Percentiles rank a stretch among this genome's conserved stretches.
Evolutionary conservation across 2,113 vertebrate species (phyloP).

Genomic region (Periophthalmodon schlosseri): DNA sequence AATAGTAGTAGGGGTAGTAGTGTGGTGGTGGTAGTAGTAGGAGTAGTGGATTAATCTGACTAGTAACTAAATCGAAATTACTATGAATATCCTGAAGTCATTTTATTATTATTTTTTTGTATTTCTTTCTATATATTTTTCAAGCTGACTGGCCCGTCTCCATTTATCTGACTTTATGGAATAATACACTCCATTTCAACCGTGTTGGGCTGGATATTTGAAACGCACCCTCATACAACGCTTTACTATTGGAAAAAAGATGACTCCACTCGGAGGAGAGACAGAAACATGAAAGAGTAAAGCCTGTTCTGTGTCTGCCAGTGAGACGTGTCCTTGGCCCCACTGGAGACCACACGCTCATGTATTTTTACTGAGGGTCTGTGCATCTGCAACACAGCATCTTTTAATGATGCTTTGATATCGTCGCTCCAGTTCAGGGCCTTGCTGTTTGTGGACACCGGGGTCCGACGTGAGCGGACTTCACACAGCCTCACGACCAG

Average conservation of each 20-base stretch:
- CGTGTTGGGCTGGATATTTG: neutral
- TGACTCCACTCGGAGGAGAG: neutral
- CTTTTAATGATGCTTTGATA: neutral
- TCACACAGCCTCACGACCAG: too few species aligned
- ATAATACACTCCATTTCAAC: too few species aligned
- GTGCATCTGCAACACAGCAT: neutral
- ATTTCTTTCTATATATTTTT: neutral
- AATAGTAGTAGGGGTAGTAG: too few species aligned
- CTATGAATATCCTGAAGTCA: neutral
- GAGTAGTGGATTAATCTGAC: too few species aligned
- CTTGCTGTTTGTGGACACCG: neutral
- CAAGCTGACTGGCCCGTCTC: neutral
- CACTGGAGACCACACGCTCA: neutral
- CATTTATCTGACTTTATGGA: neutral
- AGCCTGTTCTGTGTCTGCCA: neutral
- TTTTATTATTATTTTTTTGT: neutral
- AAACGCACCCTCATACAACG: neutral
- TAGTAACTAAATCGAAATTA: too few species aligned
- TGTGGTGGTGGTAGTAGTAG: too few species aligned
- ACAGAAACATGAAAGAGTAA: neutral
- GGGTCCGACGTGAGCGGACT: too few species aligned
- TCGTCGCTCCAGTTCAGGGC: neutral
- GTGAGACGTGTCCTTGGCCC: neutral
- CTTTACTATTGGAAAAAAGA: neutral
- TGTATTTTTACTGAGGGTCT: neutral